phyloP scores from a whole-genome alignment of 2,797 vertebrate species.

The Neoniphon sammara region DNA sequence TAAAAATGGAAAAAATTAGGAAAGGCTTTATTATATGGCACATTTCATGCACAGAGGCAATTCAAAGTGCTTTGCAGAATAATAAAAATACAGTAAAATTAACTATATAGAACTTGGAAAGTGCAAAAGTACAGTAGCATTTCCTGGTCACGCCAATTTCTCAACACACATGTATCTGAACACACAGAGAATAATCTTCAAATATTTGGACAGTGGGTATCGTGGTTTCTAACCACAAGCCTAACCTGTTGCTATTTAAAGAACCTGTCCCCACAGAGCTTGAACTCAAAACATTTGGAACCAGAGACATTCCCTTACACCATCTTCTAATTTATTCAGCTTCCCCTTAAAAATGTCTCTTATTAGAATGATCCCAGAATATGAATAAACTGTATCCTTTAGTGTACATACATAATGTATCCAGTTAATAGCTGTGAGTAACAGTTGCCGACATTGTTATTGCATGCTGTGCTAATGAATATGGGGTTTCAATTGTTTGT shows the following conservation, averaged over 20 bases:
- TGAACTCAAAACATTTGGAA: background rate
- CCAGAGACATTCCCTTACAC: no score
- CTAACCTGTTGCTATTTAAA: no score
- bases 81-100: no score
- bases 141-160: background rate
- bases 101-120: no score
- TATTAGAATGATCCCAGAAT: no score
- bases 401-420: background rate
- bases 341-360: background rate
- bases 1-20: background rate
- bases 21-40: no score
- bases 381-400: background rate
- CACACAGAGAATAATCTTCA: background rate
- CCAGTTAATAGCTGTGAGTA: background rate
- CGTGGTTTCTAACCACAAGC: no score
- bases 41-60: no score
- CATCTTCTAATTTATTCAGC: background rate
- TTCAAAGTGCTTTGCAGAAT: no score
- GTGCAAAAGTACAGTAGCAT: no score
- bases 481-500: slow-evolving; percentile 4
- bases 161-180: background rate
- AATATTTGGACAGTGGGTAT: no score
- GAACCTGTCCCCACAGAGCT: no score
- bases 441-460: background rate
- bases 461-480: background rate